Base-by-base conservation (phyloP, 2,113 vertebrate genomes). In the Stigmatopora nigra region DNA sequence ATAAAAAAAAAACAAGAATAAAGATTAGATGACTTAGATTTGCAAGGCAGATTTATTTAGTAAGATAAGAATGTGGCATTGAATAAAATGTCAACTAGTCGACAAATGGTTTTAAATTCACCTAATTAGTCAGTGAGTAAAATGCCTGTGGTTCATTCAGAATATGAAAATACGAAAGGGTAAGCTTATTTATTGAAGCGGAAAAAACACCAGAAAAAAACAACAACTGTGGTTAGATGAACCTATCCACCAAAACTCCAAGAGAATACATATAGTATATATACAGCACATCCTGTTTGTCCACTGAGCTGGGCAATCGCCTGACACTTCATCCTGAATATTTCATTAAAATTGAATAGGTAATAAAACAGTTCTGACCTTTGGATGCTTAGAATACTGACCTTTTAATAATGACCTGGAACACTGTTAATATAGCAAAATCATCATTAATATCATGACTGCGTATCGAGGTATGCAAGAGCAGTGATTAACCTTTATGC, bases 331-430 rank as follows among this genome's bases (percentile, higher is more conserved):
- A 35, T 35, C 25, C 17, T 72, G 45, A 20, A 31, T 69, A 47
- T 60, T 66, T 67, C 10, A 69, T 66, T 38, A 61, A 57, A 71
- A 61, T 61, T 61, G 45, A 52, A 65, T 38, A 53, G 17, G 46
- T 70, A 19, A 16, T 61, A 12, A 7, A 22, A 17, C 35, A 41
- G n/a, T 44, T 16, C 9, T 53, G 56, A 63, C 35, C 56, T 49
- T 44, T 63, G 25, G 25, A 25, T 13, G 49, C 11, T 61, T 69
- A n/a, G 63, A 72, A 67, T 51, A 8, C 35, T 51, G 64, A 64
- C 31, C 44, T 57, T 44, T 63, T 58, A 65, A 63, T 71, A 14
- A 60, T 11, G 53, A 20, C 31, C 31, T 56, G 20, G 49, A 16
- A 69, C 65, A 52, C 19, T 25, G 31, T 52, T 66, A 53, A 10